phyloP scores from a whole-genome alignment of 1,140 invertebrate species.

The Amphibalanus amphitrite region DNA sequence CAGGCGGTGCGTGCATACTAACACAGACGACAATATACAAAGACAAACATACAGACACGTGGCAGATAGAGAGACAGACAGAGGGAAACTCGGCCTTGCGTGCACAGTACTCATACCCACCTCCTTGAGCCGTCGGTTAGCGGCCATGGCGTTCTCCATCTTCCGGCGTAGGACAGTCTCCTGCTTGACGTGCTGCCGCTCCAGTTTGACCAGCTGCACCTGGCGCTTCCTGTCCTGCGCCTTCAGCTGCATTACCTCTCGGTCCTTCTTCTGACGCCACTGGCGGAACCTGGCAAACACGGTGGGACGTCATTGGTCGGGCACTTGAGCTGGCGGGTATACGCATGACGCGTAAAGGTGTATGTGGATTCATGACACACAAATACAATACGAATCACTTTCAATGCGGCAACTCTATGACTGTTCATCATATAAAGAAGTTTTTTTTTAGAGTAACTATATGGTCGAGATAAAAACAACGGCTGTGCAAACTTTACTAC shows the following conservation, averaged over 20 bases:
- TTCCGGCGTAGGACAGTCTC: slow-evolving; percentile 68
- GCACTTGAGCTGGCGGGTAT: neutral
- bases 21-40: too few species aligned
- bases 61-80: too few species aligned
- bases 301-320: slow-evolving; percentile 24
- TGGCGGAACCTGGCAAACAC: neutral
- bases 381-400: too few species aligned
- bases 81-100: too few species aligned
- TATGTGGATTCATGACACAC: too few species aligned
- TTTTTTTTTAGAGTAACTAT: neutral
- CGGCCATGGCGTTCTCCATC: slow-evolving; percentile 58
- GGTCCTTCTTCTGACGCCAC: neutral
- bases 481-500: too few species aligned
- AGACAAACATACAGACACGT: too few species aligned
- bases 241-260: slow-evolving; percentile 49
- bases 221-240: slow-evolving; percentile 61
- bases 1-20: neutral
- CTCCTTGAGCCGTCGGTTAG: slow-evolving; percentile 56
- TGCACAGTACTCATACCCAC: too few species aligned
- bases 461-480: neutral
- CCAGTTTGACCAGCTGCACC: slow-evolving; percentile 56
- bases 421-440: too few species aligned
- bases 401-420: too few species aligned
- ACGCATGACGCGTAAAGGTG: too few species aligned
- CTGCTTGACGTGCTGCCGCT: slow-evolving; percentile 55